Conservation (phyloP, 2,888 invertebrate species). For the Odontocolon sp. region DNA sequence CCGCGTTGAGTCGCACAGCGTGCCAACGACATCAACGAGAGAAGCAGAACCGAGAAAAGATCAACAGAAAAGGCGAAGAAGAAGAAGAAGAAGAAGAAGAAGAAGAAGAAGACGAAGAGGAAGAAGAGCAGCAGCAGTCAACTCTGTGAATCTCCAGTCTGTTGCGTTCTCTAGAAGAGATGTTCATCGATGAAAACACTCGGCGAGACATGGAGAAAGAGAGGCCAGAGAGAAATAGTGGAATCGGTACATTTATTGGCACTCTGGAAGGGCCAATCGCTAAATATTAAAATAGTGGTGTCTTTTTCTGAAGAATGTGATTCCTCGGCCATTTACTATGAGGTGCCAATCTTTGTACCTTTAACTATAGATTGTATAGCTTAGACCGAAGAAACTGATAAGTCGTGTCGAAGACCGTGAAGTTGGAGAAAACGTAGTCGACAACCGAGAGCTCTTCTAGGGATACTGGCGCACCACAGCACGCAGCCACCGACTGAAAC, state of each 20-base stretch:
- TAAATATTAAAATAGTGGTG: no score
- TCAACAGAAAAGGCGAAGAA: constrained; percentile 15
- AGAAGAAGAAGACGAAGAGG: constrained; percentile 13
- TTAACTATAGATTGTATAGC: no score
- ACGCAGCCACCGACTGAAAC: constrained; percentile 57
- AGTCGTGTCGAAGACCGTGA: constrained; percentile 36
- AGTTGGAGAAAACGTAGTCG: constrained; percentile 33
- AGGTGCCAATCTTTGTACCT: no score
- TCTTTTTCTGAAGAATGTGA: no score
- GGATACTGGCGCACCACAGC: constrained; percentile 9
- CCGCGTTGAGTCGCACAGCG: constrained; percentile 43
- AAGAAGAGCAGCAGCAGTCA: constrained; percentile 9
- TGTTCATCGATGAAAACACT: no score
- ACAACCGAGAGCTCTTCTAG: constrained; percentile 31
- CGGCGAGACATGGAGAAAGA: no score
- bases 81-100: constrained; percentile 7
- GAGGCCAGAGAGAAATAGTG: no score
- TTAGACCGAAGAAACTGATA: constrained; percentile 2
- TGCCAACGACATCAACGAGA: constrained; percentile 34
- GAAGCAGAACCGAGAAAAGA: constrained; percentile 12
- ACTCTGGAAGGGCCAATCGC: no score
- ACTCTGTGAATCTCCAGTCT: constrained; percentile 19
- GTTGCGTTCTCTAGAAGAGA: constrained; percentile 35
- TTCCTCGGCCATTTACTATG: no score
- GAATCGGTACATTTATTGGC: no score